Conservation (phyloP, 1,140 invertebrate species). For the Yoshiicerus persimilis region DNA sequence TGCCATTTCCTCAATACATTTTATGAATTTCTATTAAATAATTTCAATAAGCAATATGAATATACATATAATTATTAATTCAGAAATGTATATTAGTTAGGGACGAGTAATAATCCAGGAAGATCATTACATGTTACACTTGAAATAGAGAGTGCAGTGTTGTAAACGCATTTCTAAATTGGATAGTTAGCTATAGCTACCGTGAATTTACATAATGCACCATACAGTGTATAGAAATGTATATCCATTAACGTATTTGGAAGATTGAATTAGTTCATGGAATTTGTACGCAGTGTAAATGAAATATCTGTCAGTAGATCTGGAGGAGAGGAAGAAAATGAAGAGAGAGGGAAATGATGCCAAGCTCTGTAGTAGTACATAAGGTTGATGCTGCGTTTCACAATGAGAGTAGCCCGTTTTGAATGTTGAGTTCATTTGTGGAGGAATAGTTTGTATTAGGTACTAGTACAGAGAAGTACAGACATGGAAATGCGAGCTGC, state of each 20-base stretch:
- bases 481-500: slow-evolving; percentile 27
- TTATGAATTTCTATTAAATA: too few species aligned
- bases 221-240: not conserved
- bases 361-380: not conserved
- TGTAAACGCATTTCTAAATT: not conserved
- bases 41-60: too few species aligned
- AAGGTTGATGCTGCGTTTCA: not conserved
- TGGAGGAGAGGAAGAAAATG: not conserved
- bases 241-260: not conserved
- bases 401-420: not conserved
- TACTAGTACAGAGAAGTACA: not conserved
- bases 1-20: too few species aligned
- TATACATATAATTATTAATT: too few species aligned
- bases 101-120: too few species aligned
- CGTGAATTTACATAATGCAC: not conserved
- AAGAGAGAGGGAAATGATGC: not conserved
- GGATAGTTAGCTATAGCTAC: not conserved
- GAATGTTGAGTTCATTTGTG: not conserved
- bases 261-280: not conserved
- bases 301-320: not conserved
- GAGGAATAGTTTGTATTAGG: not conserved
- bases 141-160: not conserved
- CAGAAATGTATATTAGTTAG: too few species aligned
- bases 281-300: not conserved
- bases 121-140: too few species aligned